A percentile compares a stretch with the other conserved stretches of the same genome.
These are phyloP conservation scores for Chiroxiphia lanceolata DNA, from an alignment of 2,797 vertebrate genomes.

Conservation along the genomic window DNA sequence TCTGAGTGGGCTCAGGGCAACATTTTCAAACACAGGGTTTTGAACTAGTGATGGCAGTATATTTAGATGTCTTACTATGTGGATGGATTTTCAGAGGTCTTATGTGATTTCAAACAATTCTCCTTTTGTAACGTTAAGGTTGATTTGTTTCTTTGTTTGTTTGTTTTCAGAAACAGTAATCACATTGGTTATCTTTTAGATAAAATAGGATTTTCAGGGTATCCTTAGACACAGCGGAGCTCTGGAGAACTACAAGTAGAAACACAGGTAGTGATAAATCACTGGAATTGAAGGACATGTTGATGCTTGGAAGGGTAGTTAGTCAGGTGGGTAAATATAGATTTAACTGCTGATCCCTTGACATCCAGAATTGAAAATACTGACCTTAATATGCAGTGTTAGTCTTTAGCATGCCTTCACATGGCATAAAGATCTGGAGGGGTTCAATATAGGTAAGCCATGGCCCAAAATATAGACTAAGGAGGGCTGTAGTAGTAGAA, in stretches of 20 bases:
- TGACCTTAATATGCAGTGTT: not conserved
- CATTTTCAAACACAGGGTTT: not conserved
- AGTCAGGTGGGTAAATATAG: not conserved
- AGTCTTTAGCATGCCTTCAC: not conserved
- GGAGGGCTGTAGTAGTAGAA: not conserved
- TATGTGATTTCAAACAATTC: not conserved
- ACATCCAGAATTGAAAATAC: not conserved
- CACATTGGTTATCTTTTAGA: not conserved
- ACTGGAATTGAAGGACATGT: not conserved
- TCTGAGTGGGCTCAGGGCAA: not conserved
- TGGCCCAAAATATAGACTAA: not conserved
- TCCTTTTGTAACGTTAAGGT: not conserved
- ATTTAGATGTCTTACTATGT: not conserved
- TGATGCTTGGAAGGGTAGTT: not conserved
- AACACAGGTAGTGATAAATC: not conserved
- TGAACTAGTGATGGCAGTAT: not conserved
- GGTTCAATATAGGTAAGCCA: not conserved
- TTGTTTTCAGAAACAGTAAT: not conserved
- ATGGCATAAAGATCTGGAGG: not conserved
- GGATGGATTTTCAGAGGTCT: constrained; percentile 16
- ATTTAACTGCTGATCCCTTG: not conserved
- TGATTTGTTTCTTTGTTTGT: not conserved
- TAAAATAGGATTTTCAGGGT: not conserved
- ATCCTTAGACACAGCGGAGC: not conserved
- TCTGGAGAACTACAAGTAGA: not conserved